A percentile compares a stretch with the other conserved stretches of the same genome.
These are phyloP conservation scores for Diaphora mendica DNA, from an alignment of 2,888 invertebrate species.

Conservation along the genomic window DNA sequence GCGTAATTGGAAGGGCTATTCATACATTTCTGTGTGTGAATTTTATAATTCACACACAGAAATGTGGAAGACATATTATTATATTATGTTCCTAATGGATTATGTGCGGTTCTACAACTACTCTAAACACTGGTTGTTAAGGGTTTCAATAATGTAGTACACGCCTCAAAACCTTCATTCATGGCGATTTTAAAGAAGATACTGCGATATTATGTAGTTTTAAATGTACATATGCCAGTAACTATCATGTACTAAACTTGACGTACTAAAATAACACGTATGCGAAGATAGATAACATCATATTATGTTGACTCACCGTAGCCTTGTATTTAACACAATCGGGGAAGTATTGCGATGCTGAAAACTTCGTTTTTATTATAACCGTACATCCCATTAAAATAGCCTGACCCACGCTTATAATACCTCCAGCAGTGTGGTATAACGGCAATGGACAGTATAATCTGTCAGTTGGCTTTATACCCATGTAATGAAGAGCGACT, in stretches of 20 bases:
- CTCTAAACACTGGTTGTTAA: no score
- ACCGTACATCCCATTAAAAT: constrained; percentile 93
- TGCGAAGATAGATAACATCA: not conserved
- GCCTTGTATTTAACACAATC: constrained; percentile 98
- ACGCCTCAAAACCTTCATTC: not conserved
- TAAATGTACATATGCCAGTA: not conserved
- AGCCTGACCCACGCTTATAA: constrained; percentile 94
- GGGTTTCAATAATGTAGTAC: no score
- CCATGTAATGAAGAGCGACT: constrained; percentile 89
- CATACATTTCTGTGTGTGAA: no score
- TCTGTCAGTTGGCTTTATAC: constrained; percentile 89
- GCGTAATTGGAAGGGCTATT: no score
- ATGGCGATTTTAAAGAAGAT: not conserved
- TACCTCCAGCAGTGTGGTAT: constrained; percentile 98
- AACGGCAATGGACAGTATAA: constrained; percentile 97
- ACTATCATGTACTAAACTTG: not conserved
- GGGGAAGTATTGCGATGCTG: constrained; percentile 96
- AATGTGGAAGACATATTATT: no score
- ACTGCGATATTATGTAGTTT: not conserved
- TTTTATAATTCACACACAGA: no score
- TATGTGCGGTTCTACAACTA: no score
- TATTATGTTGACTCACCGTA: constrained; percentile 89
- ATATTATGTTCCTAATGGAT: no score
- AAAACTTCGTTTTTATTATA: constrained; percentile 95
- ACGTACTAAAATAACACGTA: no score